Evolutionary conservation across 1,140 invertebrate species (phyloP), one percentile per base, ranked within the genome.

Genomic region (Daktulosphaira vitifoliae): DNA sequence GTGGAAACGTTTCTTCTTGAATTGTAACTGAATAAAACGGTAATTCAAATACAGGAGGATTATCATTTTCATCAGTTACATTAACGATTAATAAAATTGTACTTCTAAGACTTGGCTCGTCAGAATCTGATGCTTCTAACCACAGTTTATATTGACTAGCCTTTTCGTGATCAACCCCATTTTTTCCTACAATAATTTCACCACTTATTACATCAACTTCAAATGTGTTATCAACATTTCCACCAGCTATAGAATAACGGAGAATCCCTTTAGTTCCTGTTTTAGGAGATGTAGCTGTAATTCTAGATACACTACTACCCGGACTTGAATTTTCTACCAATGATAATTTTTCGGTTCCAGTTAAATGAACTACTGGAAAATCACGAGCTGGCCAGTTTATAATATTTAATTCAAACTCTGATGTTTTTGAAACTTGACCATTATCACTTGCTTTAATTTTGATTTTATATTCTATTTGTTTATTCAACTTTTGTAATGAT

Each of bases 21-120:
- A 96, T 82, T 2, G 85, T 84, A 2, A 89, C 84, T 70, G 91
- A 90, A 73, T 96, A 97, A 9, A 93, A 77, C 1, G 80, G 73
- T 37, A 81, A 81, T 69, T 88, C 84, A 73, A 96, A 91, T 0
- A 87, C 76, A 1, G 93, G 94, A 0, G 84, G 74, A 76, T 96
- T 95, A 71, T 97, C 92, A 75, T 98, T 97, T 6, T 84, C 83
- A 74, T 96, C 93, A 0, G 87, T 88, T 0, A 97, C 87, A 72
- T 90, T 90, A 20, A 96, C 84, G 44, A 85, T 78, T 5, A 96
- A 73, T 70, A 87, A 81, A 66, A 85, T 78, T 13, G 88, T 87
- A 52, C 84, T 89, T 65, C 87, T 79, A 16, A 94, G 74, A 1
- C 87, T 82, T 5, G 90, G 90, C 49, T 81, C 82, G 72, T 91